phyloP scores from a whole-genome alignment of 2,888 invertebrate genomes.

The Ichneumoninae sp. region DNA sequence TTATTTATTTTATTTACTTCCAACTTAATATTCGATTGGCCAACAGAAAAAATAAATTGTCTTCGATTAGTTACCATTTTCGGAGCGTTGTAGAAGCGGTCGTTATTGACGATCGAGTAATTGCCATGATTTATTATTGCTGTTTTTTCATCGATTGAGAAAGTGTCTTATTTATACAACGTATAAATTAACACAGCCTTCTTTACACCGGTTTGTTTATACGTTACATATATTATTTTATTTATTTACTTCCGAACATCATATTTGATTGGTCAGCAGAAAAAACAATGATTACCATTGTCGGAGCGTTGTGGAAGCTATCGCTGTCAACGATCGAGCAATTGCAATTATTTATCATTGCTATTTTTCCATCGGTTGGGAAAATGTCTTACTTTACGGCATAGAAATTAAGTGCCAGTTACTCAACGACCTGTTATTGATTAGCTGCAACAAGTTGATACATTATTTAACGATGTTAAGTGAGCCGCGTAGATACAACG shows the following conservation, averaged over 20 bases:
- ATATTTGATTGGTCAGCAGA: no score
- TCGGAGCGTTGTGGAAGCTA: no score
- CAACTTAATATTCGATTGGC: neutral
- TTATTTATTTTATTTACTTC: slow-evolving; percentile 1
- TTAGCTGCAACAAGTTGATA: slow-evolving; percentile 27
- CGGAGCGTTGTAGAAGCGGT: no score
- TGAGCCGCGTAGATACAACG: neutral
- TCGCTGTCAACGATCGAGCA: neutral
- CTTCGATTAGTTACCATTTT: no score
- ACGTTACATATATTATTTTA: slow-evolving; percentile 1
- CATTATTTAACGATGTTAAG: slow-evolving; percentile 24
- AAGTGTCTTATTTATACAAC: neutral
- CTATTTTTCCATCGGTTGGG: neutral
- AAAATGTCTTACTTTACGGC: neutral
- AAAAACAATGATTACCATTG: no score
- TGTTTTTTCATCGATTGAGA: neutral
- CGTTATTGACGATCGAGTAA: neutral
- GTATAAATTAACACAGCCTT: slow-evolving; percentile 87
- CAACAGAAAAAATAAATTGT: neutral
- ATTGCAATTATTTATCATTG: neutral
- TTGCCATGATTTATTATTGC: neutral
- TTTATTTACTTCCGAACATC: neutral
- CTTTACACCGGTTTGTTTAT: slow-evolving; percentile 86
- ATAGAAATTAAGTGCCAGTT: slow-evolving; percentile 27
- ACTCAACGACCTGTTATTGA: slow-evolving; percentile 32